These are phyloP conservation scores for Drosophila takahashii DNA, from an alignment of 1,140 invertebrate species.

Conservation along the genomic window DNA sequence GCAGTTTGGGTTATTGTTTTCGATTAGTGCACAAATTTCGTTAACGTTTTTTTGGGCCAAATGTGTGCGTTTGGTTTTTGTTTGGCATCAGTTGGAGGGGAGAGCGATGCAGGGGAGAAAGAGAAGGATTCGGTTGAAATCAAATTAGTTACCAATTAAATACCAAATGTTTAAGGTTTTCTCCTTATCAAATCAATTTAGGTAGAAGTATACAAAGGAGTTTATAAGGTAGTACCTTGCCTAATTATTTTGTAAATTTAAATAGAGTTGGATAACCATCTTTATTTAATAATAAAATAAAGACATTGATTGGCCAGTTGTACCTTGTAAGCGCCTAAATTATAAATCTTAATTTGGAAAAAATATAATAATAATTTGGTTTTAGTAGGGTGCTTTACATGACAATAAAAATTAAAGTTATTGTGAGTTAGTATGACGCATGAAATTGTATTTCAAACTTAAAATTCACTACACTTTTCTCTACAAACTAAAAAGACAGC, in stretches of 20 bases:
- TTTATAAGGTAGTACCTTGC: background rate
- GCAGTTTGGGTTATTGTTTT: conserved; percentile 11
- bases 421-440: conserved; percentile 29
- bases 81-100: conserved; percentile 31
- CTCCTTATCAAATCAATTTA: conserved; percentile 2
- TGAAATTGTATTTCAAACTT: conserved; percentile 18
- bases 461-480: conserved; percentile 18
- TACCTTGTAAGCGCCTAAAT: background rate
- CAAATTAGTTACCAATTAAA: conserved; percentile 67
- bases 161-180: conserved; percentile 8
- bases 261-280: background rate
- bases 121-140: conserved; percentile 45
- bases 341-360: conserved; percentile 9
- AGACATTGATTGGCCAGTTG: background rate
- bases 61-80: conserved; percentile 17
- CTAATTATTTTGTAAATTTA: background rate
- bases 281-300: background rate
- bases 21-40: conserved; percentile 36
- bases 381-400: conserved; percentile 12
- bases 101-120: conserved; percentile 52
- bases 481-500: conserved; percentile 23
- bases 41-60: conserved; percentile 26
- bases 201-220: background rate
- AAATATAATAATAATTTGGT: background rate
- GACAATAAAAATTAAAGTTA: conserved; percentile 6